Percentiles rank a stretch among this genome's conserved stretches.
phyloP scores from a whole-genome alignment of 2,113 vertebrate species.

The Ovibos moschatus region DNA sequence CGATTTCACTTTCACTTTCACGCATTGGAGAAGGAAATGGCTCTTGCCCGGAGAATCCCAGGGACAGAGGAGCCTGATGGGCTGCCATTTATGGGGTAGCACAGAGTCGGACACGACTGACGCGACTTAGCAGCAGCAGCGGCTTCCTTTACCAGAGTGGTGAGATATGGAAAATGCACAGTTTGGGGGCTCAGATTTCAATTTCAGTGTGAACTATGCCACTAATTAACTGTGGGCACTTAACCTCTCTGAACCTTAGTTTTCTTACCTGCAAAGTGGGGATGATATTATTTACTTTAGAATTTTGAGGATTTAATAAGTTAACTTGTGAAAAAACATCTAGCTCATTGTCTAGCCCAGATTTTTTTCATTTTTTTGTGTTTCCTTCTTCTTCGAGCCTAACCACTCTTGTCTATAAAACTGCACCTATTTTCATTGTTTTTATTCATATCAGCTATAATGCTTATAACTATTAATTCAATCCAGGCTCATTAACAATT shows the following conservation, averaged over 20 bases:
- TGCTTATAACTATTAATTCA: not conserved
- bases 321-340: not conserved
- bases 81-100: no score
- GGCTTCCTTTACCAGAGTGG: not conserved
- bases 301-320: not conserved
- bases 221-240: not conserved
- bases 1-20: no score
- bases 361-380: not conserved
- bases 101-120: no score
- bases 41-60: no score
- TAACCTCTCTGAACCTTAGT: not conserved
- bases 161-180: not conserved
- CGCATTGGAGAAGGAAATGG: no score
- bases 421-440: not conserved
- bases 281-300: not conserved
- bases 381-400: not conserved
- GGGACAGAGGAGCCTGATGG: no score
- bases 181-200: not conserved
- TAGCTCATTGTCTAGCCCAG: not conserved
- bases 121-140: no score
- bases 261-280: not conserved
- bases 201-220: not conserved
- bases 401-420: not conserved
- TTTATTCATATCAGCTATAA: not conserved
- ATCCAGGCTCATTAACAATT: not conserved